A percentile compares a stretch with the other conserved stretches of the same genome.
Conservation (phyloP, 2,888 invertebrate species). For the Philaethria dido region DNA sequence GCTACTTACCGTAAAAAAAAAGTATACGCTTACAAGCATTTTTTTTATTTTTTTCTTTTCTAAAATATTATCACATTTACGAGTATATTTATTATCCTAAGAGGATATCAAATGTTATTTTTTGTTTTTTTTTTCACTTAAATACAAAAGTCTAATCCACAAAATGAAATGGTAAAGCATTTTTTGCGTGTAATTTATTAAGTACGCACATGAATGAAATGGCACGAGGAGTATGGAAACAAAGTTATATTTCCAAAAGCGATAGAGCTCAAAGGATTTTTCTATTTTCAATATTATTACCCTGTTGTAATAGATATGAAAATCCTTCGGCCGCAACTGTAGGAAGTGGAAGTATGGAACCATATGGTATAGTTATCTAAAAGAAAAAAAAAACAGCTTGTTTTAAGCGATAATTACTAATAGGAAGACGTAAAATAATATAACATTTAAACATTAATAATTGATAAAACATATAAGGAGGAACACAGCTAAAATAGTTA, state of each 20-base stretch:
- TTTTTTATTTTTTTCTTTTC: conserved; percentile 66
- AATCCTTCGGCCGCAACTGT: conserved; percentile 29
- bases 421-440: not conserved
- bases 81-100: conserved; percentile 74
- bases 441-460: too few species aligned
- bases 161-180: conserved; percentile 28
- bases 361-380: not conserved
- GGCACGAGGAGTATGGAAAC: conserved; percentile 36
- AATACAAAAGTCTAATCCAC: conserved; percentile 31
- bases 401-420: not conserved
- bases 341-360: conserved; percentile 9
- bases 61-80: conserved; percentile 77
- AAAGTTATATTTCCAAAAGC: conserved; percentile 8
- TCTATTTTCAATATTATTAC: conserved; percentile 38
- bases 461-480: not conserved
- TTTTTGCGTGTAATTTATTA: conserved; percentile 28
- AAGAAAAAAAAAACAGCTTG: not conserved
- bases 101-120: conserved; percentile 62
- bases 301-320: conserved; percentile 43
- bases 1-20: conserved; percentile 59
- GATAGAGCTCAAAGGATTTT: conserved; percentile 28
- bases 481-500: not conserved
- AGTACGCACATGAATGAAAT: conserved; percentile 38
- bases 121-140: conserved; percentile 47
- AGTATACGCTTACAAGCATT: conserved; percentile 67